Evolutionary conservation across 2,113 vertebrate genomes (phyloP).

Genomic region (Alethe diademata): DNA sequence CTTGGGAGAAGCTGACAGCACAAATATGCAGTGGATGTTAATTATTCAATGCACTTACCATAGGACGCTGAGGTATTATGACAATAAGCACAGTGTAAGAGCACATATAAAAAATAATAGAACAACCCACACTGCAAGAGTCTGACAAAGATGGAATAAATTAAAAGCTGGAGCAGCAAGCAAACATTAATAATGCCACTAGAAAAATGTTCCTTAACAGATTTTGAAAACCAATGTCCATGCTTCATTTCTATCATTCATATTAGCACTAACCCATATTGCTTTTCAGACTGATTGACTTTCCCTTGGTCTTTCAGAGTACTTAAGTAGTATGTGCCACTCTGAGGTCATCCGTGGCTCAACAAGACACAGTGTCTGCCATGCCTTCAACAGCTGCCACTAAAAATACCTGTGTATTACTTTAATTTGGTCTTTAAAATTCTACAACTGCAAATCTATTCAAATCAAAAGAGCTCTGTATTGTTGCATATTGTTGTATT

Average conservation of each 20-base stretch:
- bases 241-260: not conserved
- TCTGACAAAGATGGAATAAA: constrained; percentile 19
- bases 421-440: not conserved
- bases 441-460: not conserved
- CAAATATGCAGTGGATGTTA: constrained; percentile 15
- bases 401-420: not conserved
- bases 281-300: not conserved
- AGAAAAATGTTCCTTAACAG: not conserved
- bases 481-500: not conserved
- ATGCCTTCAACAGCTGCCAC: not conserved
- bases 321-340: not conserved
- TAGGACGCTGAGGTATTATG: not conserved
- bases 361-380: not conserved
- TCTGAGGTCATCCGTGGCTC: not conserved
- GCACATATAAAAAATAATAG: not conserved
- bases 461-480: not conserved
- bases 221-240: not conserved
- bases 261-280: not conserved
- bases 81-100: not conserved
- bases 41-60: constrained; percentile 11
- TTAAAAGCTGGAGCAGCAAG: not conserved
- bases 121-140: not conserved
- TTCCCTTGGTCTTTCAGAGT: not conserved
- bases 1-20: constrained; percentile 9
- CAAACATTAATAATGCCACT: not conserved